Conservation (phyloP, 2,113 vertebrate genomes). For the Apistogramma diplotaenia region DNA sequence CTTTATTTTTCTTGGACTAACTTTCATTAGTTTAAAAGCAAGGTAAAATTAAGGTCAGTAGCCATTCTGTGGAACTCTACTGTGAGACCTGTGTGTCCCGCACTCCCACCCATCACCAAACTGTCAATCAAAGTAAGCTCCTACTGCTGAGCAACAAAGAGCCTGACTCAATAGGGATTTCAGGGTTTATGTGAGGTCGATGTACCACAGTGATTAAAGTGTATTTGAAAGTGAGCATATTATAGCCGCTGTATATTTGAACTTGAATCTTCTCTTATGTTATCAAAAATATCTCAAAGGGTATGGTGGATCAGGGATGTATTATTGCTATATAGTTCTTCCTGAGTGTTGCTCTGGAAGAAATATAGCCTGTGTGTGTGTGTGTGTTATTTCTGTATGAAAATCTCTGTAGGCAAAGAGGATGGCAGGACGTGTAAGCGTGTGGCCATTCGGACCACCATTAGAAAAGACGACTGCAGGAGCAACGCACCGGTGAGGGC, state of each 20-base stretch:
- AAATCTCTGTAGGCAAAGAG: slow-evolving; percentile 86
- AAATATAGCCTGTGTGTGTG: neutral
- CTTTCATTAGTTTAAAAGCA: slow-evolving; percentile 32
- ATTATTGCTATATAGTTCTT: neutral
- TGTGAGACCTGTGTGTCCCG: slow-evolving; percentile 2
- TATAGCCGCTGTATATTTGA: neutral
- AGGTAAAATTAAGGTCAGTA: slow-evolving; percentile 34
- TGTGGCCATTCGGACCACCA: slow-evolving; percentile 90
- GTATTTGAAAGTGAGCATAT: slow-evolving; percentile 16
- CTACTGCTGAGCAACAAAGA: slow-evolving; percentile 73
- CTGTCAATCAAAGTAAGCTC: slow-evolving; percentile 55
- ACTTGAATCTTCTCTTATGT: neutral
- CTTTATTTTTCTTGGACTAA: neutral
- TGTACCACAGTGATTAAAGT: neutral
- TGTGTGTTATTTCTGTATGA: slow-evolving; percentile 36
- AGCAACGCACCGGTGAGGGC: slow-evolving; percentile 90
- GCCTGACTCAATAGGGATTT: slow-evolving; percentile 27
- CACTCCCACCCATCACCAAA: neutral
- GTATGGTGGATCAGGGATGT: neutral
- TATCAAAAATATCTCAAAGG: neutral
- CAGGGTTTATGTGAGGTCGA: slow-evolving; percentile 25
- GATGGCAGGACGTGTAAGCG: slow-evolving; percentile 94
- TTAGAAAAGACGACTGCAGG: slow-evolving; percentile 92
- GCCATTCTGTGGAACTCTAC: slow-evolving; percentile 34
- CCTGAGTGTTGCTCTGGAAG: neutral